Evolutionary conservation across 2,797 vertebrate species (phyloP).

Genomic region (Ctenopoma kingsleyae): DNA sequence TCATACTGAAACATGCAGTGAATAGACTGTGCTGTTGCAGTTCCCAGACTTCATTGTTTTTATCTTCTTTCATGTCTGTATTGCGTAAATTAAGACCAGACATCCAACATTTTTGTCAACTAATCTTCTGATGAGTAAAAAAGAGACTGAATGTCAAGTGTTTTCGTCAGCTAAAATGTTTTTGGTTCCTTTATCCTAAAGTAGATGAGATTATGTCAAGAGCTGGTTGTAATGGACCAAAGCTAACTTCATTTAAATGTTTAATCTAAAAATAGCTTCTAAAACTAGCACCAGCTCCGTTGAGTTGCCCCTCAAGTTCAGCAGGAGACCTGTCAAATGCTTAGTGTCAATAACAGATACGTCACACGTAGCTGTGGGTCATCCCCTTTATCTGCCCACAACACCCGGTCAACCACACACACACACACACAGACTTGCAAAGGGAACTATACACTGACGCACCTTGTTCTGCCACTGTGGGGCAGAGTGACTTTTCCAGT

Average conservation of each 20-base stretch:
- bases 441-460: neutral
- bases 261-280: neutral
- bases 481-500: neutral
- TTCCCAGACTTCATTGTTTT: too few relatives aligned
- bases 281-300: neutral
- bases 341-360: conserved; percentile 75
- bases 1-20: neutral
- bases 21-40: neutral
- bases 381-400: conserved; percentile 17
- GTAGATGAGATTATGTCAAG: too few relatives aligned
- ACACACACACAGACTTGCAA: neutral
- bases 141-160: neutral
- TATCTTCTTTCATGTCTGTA: neutral
- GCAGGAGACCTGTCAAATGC: conserved; percentile 66
- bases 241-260: neutral
- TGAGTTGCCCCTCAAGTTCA: conserved; percentile 72
- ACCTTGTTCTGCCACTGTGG: conserved; percentile 37
- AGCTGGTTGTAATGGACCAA: too few relatives aligned
- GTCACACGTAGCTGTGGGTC: conserved; percentile 58
- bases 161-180: neutral
- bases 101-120: too few relatives aligned
- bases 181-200: too few relatives aligned
- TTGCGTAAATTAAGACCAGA: neutral
- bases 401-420: neutral
- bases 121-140: neutral